Base-by-base conservation (phyloP, 2,888 invertebrate species). In the Campoplex nolae region DNA sequence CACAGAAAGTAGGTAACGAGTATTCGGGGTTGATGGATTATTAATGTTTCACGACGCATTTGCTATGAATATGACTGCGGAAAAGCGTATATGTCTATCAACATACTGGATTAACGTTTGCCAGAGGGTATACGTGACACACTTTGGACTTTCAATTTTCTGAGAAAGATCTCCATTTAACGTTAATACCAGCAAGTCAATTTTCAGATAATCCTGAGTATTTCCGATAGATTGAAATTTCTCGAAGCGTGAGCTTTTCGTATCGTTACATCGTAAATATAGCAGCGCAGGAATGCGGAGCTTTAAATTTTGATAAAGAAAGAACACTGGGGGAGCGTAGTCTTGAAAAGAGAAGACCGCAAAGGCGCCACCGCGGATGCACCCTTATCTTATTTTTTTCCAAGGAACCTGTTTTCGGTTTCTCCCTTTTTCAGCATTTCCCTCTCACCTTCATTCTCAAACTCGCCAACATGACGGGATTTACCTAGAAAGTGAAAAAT, bases 21-120 rank as follows among this genome's bases (percentile, higher is more conserved):
- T 80, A 62, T 80, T 80, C 58, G 62, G 70, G 74, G 75, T 75
- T 80, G 79, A 75, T 65, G 75, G 73, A 80, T 79, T 80, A 84
- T 75, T 80, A 84, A 81, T 73, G 65, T 80, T 62, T 62, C 62
- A 45, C 42, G 35, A 78, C 73, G 48, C 58, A 74, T 65, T 48
- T 70, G 38, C 18, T 28, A 65, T 62, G 84, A 51, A 38, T 58
- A 74, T 32, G 45, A 75, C 51, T 73, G n/a, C 42, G 35, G 56
- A 54, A 65, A 28, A 68, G 56, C 23, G 23, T 78, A 18, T 67
- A 38, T n/a, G 51, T 38, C 32, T 35, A 67, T 16, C 45, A 51
- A 76, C 58, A 58, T 51, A 42, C 45, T 18, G 48, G 65, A 76
- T 70, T 23, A n/a, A 48, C 54, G 45, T 68, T 38, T 73, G n/a